Conservation (phyloP, 2,113 vertebrate genomes). For the Mohoua ochrocephala region DNA sequence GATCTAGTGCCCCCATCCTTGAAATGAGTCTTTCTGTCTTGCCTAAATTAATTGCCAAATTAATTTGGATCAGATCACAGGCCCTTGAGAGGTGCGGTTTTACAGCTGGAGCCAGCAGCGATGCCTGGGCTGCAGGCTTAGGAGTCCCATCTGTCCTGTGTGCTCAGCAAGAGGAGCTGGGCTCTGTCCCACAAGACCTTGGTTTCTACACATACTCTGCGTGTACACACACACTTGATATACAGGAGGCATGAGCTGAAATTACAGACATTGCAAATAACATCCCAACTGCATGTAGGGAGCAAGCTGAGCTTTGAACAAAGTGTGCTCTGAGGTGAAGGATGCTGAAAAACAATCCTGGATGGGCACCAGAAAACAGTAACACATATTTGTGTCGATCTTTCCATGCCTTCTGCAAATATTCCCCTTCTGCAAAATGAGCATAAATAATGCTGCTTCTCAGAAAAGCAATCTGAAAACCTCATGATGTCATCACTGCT, state of each 20-base stretch:
- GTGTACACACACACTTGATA: neutral
- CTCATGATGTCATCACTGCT: neutral
- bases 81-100: neutral
- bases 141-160: neutral
- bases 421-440: neutral
- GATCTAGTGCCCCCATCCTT: neutral
- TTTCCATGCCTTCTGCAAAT: neutral
- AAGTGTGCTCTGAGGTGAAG: neutral
- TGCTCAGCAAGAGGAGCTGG: neutral
- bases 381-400: neutral
- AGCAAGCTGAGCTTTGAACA: neutral
- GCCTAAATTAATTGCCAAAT: neutral
- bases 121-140: too few relatives aligned
- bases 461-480: neutral
- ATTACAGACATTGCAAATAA: neutral
- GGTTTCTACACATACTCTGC: neutral
- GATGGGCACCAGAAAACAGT: neutral
- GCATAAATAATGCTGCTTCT: neutral
- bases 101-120: neutral
- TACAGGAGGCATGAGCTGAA: neutral
- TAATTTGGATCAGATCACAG: neutral
- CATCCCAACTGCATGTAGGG: neutral
- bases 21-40: neutral
- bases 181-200: fast-evolving
- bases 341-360: neutral